These are phyloP conservation scores for Calliphora vomitoria DNA, from an alignment of 2,888 invertebrate genomes.

Conservation along the genomic window DNA sequence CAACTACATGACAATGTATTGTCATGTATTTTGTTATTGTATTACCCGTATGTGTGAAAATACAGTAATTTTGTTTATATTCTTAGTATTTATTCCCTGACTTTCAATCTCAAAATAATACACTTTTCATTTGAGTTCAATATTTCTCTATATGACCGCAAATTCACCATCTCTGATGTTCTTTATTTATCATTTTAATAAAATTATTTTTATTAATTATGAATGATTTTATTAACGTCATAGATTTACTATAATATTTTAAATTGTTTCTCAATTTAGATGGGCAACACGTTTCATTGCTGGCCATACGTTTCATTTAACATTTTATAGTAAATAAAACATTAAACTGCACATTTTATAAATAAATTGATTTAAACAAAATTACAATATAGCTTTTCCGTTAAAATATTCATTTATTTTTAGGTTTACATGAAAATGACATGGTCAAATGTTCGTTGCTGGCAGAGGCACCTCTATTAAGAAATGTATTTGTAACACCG, in stretches of 20 bases:
- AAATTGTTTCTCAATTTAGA: not conserved
- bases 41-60: too few species aligned
- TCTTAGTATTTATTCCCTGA: too few species aligned
- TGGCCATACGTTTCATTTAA: not conserved
- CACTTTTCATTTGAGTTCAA: too few species aligned
- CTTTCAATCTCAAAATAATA: too few species aligned
- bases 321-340: not conserved
- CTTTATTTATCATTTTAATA: too few species aligned
- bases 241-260: constrained; percentile 7
- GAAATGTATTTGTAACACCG: constrained; percentile 85
- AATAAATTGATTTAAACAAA: not conserved
- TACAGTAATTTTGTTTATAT: too few species aligned
- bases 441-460: constrained; percentile 83
- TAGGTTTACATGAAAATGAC: constrained; percentile 84
- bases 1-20: too few species aligned
- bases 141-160: too few species aligned
- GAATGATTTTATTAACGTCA: not conserved
- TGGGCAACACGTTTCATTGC: not conserved
- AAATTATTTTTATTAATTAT: too few species aligned
- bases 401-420: constrained; percentile 34
- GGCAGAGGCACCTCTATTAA: constrained; percentile 82
- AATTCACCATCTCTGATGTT: too few species aligned
- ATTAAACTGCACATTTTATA: not conserved
- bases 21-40: too few species aligned
- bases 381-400: not conserved